Conservation (phyloP, 2,113 vertebrate genomes). For the Phaethon lepturus region DNA sequence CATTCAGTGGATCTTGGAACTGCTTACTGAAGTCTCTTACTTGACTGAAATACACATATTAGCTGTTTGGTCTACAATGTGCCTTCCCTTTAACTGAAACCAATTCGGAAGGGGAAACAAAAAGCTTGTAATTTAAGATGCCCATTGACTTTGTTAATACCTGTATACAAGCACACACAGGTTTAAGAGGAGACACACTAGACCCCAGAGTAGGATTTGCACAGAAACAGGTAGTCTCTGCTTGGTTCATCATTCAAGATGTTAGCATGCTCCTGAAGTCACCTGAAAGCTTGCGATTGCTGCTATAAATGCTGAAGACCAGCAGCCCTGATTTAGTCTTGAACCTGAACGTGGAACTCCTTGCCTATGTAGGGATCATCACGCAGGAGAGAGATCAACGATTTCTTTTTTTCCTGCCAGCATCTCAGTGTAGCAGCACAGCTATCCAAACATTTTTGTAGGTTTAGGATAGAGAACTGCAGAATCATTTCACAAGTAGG, state of each 20-base stretch:
- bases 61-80: neutral
- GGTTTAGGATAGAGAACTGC: neutral
- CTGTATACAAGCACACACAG: neutral
- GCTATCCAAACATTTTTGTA: neutral
- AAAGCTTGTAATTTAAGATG: neutral
- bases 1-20: neutral
- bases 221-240: neutral
- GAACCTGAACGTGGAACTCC: neutral
- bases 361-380: neutral
- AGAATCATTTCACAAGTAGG: neutral
- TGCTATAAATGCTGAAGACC: neutral
- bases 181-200: neutral
- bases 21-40: neutral
- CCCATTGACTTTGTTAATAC: neutral
- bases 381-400: neutral
- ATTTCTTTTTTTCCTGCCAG: neutral
- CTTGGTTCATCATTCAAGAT: neutral
- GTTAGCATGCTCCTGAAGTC: neutral
- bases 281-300: neutral
- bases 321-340: neutral
- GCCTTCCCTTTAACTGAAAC: neutral
- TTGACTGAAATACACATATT: neutral
- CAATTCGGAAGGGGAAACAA: neutral
- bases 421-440: neutral
- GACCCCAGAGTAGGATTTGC: neutral